Conservation (phyloP, 1,140 invertebrate genomes). For the Aphis gossypii region DNA sequence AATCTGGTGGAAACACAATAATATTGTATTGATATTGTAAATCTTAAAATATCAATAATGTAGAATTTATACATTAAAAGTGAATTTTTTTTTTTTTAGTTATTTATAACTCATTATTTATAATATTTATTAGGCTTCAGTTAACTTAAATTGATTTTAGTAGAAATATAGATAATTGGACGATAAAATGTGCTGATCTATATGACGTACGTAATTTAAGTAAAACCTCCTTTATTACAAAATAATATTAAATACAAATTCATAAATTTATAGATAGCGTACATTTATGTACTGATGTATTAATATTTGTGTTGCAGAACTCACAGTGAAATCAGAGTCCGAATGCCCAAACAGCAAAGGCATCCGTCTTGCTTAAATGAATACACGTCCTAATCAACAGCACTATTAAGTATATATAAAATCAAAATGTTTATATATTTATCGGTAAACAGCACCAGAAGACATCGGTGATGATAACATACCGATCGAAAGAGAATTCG, state of each 20-base stretch:
- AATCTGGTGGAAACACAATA: too few species aligned
- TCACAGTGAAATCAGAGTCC: neutral
- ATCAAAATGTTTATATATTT: neutral
- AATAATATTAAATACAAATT: neutral
- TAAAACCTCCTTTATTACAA: too few species aligned
- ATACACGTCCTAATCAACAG: neutral
- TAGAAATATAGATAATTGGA: too few species aligned
- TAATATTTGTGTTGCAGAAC: constrained; percentile 36
- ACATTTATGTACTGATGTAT: neutral
- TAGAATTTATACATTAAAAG: too few species aligned
- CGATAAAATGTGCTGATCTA: too few species aligned
- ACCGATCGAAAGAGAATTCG: neutral
- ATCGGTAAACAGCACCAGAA: neutral
- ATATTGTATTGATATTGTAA: too few species aligned
- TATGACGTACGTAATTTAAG: too few species aligned
- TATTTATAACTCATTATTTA: too few species aligned
- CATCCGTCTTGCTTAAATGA: constrained; percentile 48
- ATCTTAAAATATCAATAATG: too few species aligned
- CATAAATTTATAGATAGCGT: neutral
- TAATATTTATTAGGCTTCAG: too few species aligned
- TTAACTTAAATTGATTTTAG: too few species aligned
- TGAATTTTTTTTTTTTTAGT: too few species aligned
- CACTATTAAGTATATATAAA: constrained; percentile 21
- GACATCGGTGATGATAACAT: neutral
- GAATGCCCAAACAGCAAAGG: constrained; percentile 50